Conservation (phyloP, 2,888 invertebrate species). For the Harpalus rubripes region DNA sequence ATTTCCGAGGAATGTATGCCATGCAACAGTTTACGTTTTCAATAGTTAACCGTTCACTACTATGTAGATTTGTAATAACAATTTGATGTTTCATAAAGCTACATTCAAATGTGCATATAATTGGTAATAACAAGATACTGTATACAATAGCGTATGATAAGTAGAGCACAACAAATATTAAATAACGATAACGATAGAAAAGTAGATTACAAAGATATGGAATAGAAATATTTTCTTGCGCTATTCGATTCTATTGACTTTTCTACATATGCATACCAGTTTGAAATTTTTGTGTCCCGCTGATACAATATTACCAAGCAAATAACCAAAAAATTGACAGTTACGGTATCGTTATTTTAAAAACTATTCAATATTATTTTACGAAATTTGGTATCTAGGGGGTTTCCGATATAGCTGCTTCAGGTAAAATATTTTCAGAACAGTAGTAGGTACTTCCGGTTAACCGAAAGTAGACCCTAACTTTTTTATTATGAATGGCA, state of each 20-base stretch:
- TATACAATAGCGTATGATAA: background rate
- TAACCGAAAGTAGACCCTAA: too few species aligned
- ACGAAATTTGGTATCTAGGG: too few species aligned
- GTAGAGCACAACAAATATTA: background rate
- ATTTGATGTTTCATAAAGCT: background rate
- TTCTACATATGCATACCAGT: too few species aligned
- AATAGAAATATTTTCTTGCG: background rate
- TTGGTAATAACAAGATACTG: background rate
- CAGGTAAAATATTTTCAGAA: too few species aligned
- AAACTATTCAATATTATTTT: too few species aligned
- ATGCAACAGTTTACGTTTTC: background rate
- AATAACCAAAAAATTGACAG: too few species aligned
- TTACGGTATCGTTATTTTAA: too few species aligned
- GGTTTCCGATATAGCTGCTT: too few species aligned
- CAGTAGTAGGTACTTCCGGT: too few species aligned
- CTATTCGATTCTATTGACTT: background rate
- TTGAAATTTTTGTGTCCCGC: too few species aligned
- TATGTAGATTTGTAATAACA: background rate
- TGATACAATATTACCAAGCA: too few species aligned
- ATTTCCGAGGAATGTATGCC: background rate
- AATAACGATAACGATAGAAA: background rate
- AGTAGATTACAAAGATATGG: background rate
- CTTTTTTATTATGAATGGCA: too few species aligned
- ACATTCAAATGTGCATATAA: background rate
- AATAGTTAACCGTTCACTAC: background rate